Base-by-base conservation (phyloP, 2,797 vertebrate genomes). In the Margarornis squamiger region DNA sequence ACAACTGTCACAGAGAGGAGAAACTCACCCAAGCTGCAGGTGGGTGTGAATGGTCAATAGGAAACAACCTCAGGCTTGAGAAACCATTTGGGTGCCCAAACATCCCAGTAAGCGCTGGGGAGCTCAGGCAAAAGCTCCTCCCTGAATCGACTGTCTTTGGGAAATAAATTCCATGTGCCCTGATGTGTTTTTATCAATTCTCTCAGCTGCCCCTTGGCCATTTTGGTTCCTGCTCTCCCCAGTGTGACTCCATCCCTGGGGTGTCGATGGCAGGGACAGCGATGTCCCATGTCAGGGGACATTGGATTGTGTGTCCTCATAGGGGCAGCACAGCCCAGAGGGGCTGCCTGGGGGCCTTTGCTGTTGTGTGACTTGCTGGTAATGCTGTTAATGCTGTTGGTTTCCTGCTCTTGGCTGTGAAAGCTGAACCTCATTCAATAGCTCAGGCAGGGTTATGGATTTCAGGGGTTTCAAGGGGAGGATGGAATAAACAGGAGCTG, bases 21-120 rank as follows among this genome's bases (percentile, higher is more conserved):
- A 38, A 71, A 4, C 62, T 51, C 3, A 1, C 20, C 10, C 46
- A 17, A 8, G n/a, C 22, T 78, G 51, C 43, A 54, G 46, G 54
- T 48, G 26, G 49, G 14, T 52, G 21, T 36, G 63, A 14, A 1
- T 0, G 2, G 55, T 63, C 52, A 20, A 0, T 27, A 46, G 24
- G 22, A 61, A 58, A 41, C 18, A 54, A 14, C 32, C 65, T 39
- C 19, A 34, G 21, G 32, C 54, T 74, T 38, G 45, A 34, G 63
- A 73, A 92, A 43, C 29, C 14, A 7, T 36, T 10, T 27, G 26
- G 14, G 68, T 38, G 14, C 41, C n/a, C 32, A 5, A 88, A 72
- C n/a, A 36, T 62, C 41, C 52, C 55, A 49, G n/a, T 18, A 18
- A 85, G 20, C 4, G 0, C 67, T 55, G 82, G 38, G 55, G 62